A percentile compares a stretch with the other conserved stretches of the same genome.
Conservation (phyloP, 1,140 invertebrate genomes). For the Maniola jurtina region DNA sequence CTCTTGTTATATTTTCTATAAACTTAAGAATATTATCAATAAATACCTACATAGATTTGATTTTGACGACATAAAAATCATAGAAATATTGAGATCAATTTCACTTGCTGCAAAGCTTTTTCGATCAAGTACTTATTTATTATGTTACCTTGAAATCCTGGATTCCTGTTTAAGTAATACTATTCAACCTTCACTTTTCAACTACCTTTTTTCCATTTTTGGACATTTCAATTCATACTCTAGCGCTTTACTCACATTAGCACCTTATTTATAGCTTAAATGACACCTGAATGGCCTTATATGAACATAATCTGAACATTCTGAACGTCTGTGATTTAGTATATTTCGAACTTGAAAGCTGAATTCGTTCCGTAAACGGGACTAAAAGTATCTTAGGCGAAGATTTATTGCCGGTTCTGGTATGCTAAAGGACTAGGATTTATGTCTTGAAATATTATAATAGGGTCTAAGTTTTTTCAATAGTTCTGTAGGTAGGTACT, state of each 20-base stretch:
- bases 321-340: constrained; percentile 32
- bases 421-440: constrained; percentile 35
- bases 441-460: constrained; percentile 33
- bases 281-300: constrained; percentile 35
- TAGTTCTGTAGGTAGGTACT: too few species aligned
- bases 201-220: constrained; percentile 2
- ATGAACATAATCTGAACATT: constrained; percentile 39
- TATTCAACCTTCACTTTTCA: too few species aligned
- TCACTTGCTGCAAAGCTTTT: too few species aligned
- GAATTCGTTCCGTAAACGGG: constrained; percentile 34
- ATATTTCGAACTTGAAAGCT: constrained; percentile 26
- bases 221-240: constrained; percentile 16
- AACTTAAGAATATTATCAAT: too few species aligned
- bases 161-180: too few species aligned
- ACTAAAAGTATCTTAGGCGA: constrained; percentile 33
- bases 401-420: constrained; percentile 37
- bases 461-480: constrained; percentile 6
- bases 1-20: too few species aligned
- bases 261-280: constrained; percentile 32
- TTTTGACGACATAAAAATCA: too few species aligned
- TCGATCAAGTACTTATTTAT: too few species aligned
- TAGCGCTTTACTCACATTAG: constrained; percentile 12
- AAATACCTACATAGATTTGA: too few species aligned
- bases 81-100: too few species aligned
- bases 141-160: too few species aligned